Evolutionary conservation across 2,113 vertebrate genomes (phyloP).

Genomic region (Hemichromis elongatus): DNA sequence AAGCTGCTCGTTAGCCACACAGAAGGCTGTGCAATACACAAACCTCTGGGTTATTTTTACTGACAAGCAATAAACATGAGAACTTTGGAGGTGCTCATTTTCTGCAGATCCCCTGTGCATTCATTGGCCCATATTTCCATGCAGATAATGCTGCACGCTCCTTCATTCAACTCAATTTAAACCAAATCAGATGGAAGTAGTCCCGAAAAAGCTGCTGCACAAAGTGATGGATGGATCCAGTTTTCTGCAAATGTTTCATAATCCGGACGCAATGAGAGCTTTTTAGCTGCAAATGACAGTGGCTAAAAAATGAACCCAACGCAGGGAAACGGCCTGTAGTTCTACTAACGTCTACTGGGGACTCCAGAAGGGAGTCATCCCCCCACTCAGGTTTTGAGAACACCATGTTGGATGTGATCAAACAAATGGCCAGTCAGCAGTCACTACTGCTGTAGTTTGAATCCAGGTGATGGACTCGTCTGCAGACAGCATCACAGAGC

Average conservation of each 20-base stretch:
- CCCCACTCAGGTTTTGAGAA: neutral
- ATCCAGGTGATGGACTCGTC: neutral
- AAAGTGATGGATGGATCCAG: neutral
- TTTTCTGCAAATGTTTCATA: neutral
- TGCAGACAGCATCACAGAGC: neutral
- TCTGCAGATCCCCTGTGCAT: neutral
- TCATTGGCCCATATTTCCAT: neutral
- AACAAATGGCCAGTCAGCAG: rapidly evolving
- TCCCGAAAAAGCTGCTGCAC: neutral
- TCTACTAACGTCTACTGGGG: neutral
- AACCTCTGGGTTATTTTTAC: neutral
- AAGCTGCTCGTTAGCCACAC: neutral
- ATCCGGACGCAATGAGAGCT: neutral
- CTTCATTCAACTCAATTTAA: neutral
- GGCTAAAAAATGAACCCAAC: neutral
- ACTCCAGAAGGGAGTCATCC: neutral
- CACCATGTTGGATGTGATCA: neutral
- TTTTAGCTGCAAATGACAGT: neutral
- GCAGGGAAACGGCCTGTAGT: neutral
- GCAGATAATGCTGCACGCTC: neutral
- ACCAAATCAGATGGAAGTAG: neutral
- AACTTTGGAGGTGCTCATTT: neutral
- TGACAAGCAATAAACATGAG: neutral
- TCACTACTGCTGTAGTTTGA: neutral
- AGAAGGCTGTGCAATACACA: neutral